Evolutionary conservation across 53 echinoderm and acorn worm species (phyloP).

Genomic region (Echinometra lucunter): DNA sequence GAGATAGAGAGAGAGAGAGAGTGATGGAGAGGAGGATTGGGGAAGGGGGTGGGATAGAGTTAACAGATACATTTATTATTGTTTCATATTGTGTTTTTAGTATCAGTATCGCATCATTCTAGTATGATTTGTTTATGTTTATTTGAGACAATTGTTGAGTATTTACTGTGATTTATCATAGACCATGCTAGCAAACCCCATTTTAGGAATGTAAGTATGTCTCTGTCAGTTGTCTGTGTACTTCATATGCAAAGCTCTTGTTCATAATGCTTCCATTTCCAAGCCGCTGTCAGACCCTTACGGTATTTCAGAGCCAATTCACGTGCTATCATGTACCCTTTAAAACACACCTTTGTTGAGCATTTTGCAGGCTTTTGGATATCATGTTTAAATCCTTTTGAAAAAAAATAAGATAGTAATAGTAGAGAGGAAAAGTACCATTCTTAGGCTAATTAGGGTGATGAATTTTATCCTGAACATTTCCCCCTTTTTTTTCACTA

Average conservation of each 20-base stretch:
- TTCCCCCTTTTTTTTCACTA: too few relatives aligned
- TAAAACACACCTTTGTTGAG: too few relatives aligned
- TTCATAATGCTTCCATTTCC: conserved; percentile 43
- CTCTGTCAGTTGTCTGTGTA: neutral
- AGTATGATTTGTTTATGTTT: conserved; percentile 3
- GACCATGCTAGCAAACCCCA: neutral
- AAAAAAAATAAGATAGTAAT: too few relatives aligned
- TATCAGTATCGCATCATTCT: conserved; percentile 2
- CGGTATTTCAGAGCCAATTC: neutral
- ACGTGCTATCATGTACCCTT: neutral
- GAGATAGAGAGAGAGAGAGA: neutral
- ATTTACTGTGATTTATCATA: neutral
- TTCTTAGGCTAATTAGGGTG: too few relatives aligned
- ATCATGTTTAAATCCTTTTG: too few relatives aligned
- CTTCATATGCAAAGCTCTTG: neutral
- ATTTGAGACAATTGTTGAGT: neutral
- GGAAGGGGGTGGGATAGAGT: neutral
- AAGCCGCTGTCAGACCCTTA: neutral
- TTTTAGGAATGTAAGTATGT: neutral
- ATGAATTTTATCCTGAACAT: too few relatives aligned
- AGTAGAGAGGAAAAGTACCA: neutral
- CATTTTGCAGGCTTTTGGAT: too few relatives aligned
- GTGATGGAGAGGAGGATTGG: neutral
- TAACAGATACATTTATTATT: neutral
- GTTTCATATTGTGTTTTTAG: conserved; percentile 2